These are phyloP conservation scores for Corythornis vintsioides DNA, from an alignment of 2,113 vertebrate species.

Conservation along the genomic window DNA sequence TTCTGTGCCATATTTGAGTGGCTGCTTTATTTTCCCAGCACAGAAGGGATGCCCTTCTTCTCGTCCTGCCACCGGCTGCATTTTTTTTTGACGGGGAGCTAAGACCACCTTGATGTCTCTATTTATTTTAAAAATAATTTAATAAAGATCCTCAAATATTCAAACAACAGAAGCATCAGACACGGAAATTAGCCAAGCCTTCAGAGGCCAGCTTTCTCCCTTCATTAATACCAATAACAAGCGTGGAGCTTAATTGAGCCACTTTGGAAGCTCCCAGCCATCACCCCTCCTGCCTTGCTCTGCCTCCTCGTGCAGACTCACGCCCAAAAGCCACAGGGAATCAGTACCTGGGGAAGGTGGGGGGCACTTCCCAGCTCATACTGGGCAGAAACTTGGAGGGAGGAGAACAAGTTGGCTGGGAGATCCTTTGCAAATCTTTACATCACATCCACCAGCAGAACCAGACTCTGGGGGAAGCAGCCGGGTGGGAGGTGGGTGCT, in stretches of 20 bases:
- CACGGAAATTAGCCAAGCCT: not conserved
- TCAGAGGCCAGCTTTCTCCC: not conserved
- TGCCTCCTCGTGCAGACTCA: not conserved
- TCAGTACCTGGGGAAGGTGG: fast-evolving
- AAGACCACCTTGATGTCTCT: not conserved
- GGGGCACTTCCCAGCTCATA: not conserved
- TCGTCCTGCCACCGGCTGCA: fast-evolving
- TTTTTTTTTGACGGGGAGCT: not conserved
- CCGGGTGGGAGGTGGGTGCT: not conserved
- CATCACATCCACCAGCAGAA: fast-evolving
- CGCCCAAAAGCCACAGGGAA: fast-evolving
- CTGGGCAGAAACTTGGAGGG: fast-evolving
- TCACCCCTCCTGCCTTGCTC: fast-evolving
- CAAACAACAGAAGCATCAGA: not conserved
- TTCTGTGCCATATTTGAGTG: not conserved
- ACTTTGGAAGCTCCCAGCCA: not conserved
- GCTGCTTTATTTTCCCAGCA: not conserved
- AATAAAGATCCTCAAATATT: not conserved
- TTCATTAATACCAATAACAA: not conserved
- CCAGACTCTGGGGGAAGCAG: not conserved
- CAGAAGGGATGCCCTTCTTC: not conserved
- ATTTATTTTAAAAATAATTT: not conserved
- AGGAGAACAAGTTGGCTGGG: too few species aligned
- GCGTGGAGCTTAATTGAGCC: not conserved
- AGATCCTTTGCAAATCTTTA: not conserved